Evolutionary conservation across 2,113 vertebrate species (phyloP).

Genomic region (Tylochromis polylepis): DNA sequence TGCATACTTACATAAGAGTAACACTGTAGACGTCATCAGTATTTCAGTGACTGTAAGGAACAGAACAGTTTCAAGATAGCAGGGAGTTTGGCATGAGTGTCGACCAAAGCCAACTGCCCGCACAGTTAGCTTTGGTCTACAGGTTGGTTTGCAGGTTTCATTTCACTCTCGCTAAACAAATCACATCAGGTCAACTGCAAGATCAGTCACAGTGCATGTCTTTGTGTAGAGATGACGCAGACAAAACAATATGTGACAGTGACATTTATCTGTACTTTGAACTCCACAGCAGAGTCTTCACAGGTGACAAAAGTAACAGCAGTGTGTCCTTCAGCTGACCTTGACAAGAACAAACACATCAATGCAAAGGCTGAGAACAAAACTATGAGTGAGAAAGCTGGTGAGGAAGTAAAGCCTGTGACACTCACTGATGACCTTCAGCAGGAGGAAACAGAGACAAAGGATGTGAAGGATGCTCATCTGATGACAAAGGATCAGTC

Average conservation of each 20-base stretch:
- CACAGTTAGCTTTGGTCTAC: background rate
- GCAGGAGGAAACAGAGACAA: conserved; percentile 46
- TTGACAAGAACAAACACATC: background rate
- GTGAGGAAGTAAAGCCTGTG: conserved; percentile 46
- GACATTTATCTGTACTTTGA: background rate
- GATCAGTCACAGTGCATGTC: background rate
- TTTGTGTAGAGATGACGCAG: background rate
- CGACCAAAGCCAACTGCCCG: background rate
- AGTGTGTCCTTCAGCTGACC: conserved; percentile 1
- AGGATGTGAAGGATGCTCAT: conserved; percentile 62
- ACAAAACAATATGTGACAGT: background rate
- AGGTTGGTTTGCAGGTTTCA: background rate
- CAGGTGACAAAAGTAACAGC: background rate
- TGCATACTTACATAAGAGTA: background rate
- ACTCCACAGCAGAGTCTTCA: conserved; percentile 12
- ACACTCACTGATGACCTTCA: conserved; percentile 8
- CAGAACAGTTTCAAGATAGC: background rate
- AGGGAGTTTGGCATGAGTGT: background rate
- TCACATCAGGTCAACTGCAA: background rate
- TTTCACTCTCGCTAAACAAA: background rate
- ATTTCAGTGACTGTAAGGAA: background rate
- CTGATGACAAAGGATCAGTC: conserved; percentile 40
- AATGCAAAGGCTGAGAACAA: conserved; percentile 6
- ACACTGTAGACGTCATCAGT: background rate
- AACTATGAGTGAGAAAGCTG: conserved; percentile 19